Evolutionary conservation across 2,113 vertebrate genomes (phyloP).

Genomic region (Solenodon paradoxus): DNA sequence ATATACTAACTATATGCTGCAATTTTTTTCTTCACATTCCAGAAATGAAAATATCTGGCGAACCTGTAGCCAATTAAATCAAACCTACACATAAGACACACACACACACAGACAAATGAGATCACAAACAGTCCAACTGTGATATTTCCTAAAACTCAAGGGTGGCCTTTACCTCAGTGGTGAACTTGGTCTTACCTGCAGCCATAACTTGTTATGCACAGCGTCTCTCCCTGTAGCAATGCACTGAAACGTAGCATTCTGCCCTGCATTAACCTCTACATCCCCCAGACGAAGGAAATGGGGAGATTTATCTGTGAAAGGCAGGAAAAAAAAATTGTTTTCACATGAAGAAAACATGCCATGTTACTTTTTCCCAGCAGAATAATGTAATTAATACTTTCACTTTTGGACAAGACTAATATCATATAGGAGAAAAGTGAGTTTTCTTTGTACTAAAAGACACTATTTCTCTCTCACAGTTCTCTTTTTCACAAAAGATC

Average conservation of each 20-base stretch:
- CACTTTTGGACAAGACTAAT: slow-evolving; percentile 8
- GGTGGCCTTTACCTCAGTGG: slow-evolving; percentile 14
- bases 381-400: neutral
- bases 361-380: neutral
- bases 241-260: slow-evolving; percentile 99
- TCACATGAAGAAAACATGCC: slow-evolving; percentile 25
- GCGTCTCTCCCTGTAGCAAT: slow-evolving; percentile 96
- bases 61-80: neutral
- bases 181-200: slow-evolving; percentile 90
- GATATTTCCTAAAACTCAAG: slow-evolving; percentile 15
- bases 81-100: neutral
- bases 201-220: slow-evolving; percentile 96
- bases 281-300: slow-evolving; percentile 98
- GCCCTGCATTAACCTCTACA: slow-evolving; percentile 99
- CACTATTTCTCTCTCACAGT: neutral
- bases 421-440: neutral
- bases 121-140: neutral
- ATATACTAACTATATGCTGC: neutral
- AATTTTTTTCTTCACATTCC: neutral
- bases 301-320: slow-evolving; percentile 95
- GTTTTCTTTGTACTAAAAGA: neutral
- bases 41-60: neutral
- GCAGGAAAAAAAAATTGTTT: slow-evolving; percentile 10
- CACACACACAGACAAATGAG: neutral
- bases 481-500: neutral